Conservation (phyloP, 30 jellyfish, hydroid and myxozoan species). For the Pseudorhiza aurosa region DNA sequence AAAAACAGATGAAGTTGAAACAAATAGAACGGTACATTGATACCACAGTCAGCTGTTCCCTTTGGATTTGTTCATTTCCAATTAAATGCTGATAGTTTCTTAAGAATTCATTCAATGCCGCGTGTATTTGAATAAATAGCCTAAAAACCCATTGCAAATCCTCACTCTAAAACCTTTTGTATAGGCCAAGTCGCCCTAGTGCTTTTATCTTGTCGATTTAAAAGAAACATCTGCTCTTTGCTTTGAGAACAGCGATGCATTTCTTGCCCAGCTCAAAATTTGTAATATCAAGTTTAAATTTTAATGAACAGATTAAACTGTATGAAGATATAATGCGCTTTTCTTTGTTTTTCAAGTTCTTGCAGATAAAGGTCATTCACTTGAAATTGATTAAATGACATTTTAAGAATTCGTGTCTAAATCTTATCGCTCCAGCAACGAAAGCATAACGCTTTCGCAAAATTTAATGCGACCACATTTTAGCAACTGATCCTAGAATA, state of each 20-base stretch:
- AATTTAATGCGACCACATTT: neutral
- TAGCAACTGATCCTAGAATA: too few species aligned
- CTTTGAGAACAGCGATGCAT: slow-evolving; percentile 11
- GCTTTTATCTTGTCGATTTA: neutral
- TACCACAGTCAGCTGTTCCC: slow-evolving; percentile 36
- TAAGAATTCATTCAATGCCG: slow-evolving; percentile 5
- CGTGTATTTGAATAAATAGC: slow-evolving; percentile 33
- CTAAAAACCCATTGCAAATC: slow-evolving; percentile 3
- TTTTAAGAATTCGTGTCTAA: neutral
- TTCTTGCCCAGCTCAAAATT: slow-evolving; percentile 2
- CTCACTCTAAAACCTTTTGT: slow-evolving; percentile 8
- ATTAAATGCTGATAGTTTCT: slow-evolving; percentile 16
- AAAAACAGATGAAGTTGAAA: slow-evolving; percentile 8
- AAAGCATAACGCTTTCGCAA: neutral
- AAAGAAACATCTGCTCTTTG: neutral
- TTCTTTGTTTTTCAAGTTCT: slow-evolving; percentile 18
- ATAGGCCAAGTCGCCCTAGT: neutral
- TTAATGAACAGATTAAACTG: slow-evolving; percentile 30
- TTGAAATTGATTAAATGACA: slow-evolving; percentile 5
- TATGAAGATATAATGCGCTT: slow-evolving; percentile 3
- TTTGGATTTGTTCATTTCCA: slow-evolving; percentile 3
- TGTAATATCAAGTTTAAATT: slow-evolving; percentile 4
- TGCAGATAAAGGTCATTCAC: slow-evolving; percentile 12
- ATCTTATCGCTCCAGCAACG: neutral
- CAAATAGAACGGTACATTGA: neutral